Percentiles rank a stretch among this genome's conserved stretches.
Evolutionary conservation across 37 sponge, comb jelly and placozoan genomes (phyloP).

Genomic region (Bolinopsis microptera): DNA sequence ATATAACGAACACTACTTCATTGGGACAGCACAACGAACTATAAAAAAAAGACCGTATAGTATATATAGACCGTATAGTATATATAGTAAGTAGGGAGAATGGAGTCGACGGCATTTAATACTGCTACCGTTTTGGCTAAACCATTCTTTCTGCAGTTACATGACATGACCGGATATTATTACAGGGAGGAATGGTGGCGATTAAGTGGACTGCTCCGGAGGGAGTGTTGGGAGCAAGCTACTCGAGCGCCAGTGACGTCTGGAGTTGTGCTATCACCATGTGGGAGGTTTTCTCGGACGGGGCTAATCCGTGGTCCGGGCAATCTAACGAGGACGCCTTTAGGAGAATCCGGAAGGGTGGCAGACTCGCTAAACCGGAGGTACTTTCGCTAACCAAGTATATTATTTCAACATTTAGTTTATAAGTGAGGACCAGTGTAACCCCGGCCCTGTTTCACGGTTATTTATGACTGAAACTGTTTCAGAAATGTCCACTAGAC

Average conservation of each 20-base stretch:
- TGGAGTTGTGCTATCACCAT: slow-evolving; percentile 60
- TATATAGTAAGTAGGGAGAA: too few relatives aligned
- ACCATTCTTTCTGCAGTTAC: too few relatives aligned
- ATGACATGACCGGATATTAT: too few relatives aligned
- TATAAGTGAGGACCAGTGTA: too few relatives aligned
- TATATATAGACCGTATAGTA: too few relatives aligned
- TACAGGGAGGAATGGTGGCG: slow-evolving; percentile 58
- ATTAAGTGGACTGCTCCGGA: slow-evolving; percentile 63
- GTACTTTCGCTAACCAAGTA: neutral
- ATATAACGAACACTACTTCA: too few relatives aligned
- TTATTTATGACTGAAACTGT: too few relatives aligned
- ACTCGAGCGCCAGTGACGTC: slow-evolving; percentile 64
- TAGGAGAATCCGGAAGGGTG: neutral
- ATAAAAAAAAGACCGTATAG: too few relatives aligned
- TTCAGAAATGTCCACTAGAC: slow-evolving; percentile 27
- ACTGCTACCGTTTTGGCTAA: too few relatives aligned
- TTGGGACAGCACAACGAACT: too few relatives aligned
- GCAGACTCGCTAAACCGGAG: neutral
- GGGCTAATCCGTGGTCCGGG: slow-evolving; percentile 48
- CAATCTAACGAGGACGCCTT: slow-evolving; percentile 48
- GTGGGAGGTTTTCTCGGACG: slow-evolving; percentile 59
- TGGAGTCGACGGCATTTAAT: too few relatives aligned
- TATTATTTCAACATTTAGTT: neutral
- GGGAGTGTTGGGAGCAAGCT: slow-evolving; percentile 30
- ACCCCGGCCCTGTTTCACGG: too few relatives aligned